Evolutionary conservation across 2,888 invertebrate species (phyloP), one percentile per base, ranked within the genome.

Genomic region (Hetaerina titia): DNA sequence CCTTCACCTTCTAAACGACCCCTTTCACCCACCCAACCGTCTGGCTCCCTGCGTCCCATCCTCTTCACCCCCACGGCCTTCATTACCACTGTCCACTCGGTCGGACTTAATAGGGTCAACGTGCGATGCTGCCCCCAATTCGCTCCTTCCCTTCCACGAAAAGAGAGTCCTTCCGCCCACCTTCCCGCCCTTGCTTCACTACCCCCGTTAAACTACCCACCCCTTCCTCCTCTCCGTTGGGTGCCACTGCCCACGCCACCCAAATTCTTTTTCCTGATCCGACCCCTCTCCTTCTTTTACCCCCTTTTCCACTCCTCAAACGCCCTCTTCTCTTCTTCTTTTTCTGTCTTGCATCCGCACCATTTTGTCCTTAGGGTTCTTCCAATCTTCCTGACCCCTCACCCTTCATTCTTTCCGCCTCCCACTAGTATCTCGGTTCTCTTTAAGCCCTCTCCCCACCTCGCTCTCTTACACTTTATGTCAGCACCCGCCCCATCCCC

Each of bases 81-180:
- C 92, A 92, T 92, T 92, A 92, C 92, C 74, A 22, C 92, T 92
- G 74, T 92, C 92, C 92, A 69, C 69, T 69, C 92, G 92, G 56
- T 64, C 69, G 69, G 69, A 92, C 92, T 92, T 92, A 92, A 92
- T 74, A 92, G 92, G 92, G 92, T 57, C 92, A 92, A 92, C 69
- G 92, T 69, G 63, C 92, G 22, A 69, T 81, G 31, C 81, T 31
- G 31, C 31, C 81, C 81, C 31, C 69, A 9, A 15, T 11, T 9
- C 81, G 25, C 81, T 81, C 0, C 81, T 81, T 31, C 15, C 19
- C 31, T 31, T 45, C 81, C 81, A 15, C n/a, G 81, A 45, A 45
- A 45, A 45, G 45, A 31, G 31, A 13, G 81, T 81, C 11, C 31
- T 69, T 69, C 22, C 31, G 9, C 60, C 31, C 81, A 19, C 9